These are phyloP conservation scores for Chelonia mydas DNA, from an alignment of 2,797 vertebrate species.

Conservation along the genomic window DNA sequence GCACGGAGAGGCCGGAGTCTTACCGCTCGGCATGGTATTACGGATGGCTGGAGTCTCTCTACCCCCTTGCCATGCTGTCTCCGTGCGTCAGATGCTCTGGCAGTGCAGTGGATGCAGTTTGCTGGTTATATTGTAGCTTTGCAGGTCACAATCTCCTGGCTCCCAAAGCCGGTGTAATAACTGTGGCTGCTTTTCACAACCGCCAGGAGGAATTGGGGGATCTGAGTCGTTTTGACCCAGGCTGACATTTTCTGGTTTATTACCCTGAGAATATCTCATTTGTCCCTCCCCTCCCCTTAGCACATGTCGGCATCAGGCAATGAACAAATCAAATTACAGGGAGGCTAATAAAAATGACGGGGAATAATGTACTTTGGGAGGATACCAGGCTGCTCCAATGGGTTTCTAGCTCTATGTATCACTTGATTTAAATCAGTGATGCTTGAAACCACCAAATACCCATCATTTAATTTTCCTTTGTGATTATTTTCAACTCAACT, in stretches of 20 bases:
- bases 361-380: slow-evolving; percentile 46
- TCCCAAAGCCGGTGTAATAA: too few relatives aligned
- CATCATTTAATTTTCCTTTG: slow-evolving; percentile 54
- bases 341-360: slow-evolving; percentile 65
- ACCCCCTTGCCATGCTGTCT: too few relatives aligned
- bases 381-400: slow-evolving; percentile 18
- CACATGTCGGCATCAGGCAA: slow-evolving; percentile 57
- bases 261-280: background rate
- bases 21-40: too few relatives aligned
- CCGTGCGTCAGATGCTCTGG: too few relatives aligned
- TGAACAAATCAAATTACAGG: slow-evolving; percentile 69
- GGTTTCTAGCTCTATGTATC: slow-evolving; percentile 49
- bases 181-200: rapidly evolving
- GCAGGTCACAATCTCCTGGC: too few relatives aligned
- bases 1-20: too few relatives aligned
- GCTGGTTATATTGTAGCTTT: too few relatives aligned
- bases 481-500: slow-evolving; percentile 43
- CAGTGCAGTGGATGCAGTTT: too few relatives aligned
- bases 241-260: rapidly evolving
- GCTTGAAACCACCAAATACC: slow-evolving; percentile 45
- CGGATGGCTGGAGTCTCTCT: too few relatives aligned
- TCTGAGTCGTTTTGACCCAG: background rate
- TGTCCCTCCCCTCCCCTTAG: background rate
- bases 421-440: slow-evolving; percentile 8
- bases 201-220: rapidly evolving